Percentiles rank a stretch among this genome's conserved stretches.
phyloP scores from a whole-genome alignment of 2,797 vertebrate species.

The Fratercula arctica region DNA sequence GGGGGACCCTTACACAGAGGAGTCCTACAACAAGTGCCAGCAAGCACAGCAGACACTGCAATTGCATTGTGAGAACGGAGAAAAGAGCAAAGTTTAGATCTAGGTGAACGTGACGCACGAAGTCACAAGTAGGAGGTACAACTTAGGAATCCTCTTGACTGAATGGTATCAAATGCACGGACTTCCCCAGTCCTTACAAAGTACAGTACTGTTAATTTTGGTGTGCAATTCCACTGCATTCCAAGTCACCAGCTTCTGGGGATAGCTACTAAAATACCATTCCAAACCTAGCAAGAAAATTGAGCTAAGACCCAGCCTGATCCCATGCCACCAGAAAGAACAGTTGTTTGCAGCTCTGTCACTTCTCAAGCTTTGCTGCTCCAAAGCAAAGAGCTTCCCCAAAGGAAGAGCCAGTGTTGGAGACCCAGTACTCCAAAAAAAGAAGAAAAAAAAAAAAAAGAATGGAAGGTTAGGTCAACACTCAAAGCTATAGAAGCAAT shows the following conservation, averaged over 20 bases:
- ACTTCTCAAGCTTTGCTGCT: neutral
- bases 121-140: neutral
- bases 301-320: neutral
- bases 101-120: rapidly evolving
- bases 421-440: neutral
- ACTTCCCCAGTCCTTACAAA: neutral
- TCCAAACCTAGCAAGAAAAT: neutral
- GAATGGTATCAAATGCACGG: neutral
- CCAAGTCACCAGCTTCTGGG: neutral
- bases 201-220: neutral
- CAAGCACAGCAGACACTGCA: neutral
- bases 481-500: neutral
- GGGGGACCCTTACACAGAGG: neutral
- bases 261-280: neutral
- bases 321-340: neutral
- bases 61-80: neutral
- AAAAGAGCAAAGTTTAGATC: neutral
- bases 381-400: neutral
- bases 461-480: neutral
- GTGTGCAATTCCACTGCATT: neutral
- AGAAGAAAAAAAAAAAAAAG: neutral
- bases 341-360: neutral
- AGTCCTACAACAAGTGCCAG: neutral
- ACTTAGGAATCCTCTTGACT: neutral
- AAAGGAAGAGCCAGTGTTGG: neutral